phyloP scores from a whole-genome alignment of 1,140 invertebrate species.

The Micrasema longulum region DNA sequence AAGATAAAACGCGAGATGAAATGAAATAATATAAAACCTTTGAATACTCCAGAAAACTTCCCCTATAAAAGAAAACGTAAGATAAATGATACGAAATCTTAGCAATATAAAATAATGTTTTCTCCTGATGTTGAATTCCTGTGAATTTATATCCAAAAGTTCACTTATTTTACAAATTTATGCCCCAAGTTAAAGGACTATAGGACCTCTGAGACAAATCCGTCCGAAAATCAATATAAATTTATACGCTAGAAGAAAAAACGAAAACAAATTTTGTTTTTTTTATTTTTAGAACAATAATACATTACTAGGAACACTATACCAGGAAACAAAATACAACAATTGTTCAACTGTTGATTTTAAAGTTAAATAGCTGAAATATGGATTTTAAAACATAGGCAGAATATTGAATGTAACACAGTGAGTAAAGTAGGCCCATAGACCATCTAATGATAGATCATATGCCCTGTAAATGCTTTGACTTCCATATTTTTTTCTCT shows the following conservation, averaged over 20 bases:
- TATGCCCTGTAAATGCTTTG: no score
- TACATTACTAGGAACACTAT: no score
- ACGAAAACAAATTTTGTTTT: not conserved
- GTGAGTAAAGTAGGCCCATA: no score
- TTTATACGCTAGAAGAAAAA: not conserved
- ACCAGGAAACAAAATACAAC: no score
- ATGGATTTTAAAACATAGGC: no score
- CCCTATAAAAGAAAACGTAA: not conserved
- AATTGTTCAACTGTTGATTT: no score
- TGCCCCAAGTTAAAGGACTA: conserved; percentile 17
- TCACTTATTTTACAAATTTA: conserved; percentile 37
- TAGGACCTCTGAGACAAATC: not conserved
- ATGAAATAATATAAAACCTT: conserved; percentile 1
- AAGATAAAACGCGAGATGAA: not conserved
- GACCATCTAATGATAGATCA: no score
- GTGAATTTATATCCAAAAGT: conserved; percentile 32
- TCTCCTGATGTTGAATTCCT: conserved; percentile 24
- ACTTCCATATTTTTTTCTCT: no score
- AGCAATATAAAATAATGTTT: conserved; percentile 34
- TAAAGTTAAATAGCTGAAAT: no score
- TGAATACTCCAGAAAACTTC: not conserved
- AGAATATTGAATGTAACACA: no score
- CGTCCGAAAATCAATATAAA: conserved; percentile 19
- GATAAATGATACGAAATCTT: conserved; percentile 20
- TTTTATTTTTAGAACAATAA: not conserved